phyloP scores from a whole-genome alignment of 2,888 invertebrate species.

The Reticulitermes lucifugus region DNA sequence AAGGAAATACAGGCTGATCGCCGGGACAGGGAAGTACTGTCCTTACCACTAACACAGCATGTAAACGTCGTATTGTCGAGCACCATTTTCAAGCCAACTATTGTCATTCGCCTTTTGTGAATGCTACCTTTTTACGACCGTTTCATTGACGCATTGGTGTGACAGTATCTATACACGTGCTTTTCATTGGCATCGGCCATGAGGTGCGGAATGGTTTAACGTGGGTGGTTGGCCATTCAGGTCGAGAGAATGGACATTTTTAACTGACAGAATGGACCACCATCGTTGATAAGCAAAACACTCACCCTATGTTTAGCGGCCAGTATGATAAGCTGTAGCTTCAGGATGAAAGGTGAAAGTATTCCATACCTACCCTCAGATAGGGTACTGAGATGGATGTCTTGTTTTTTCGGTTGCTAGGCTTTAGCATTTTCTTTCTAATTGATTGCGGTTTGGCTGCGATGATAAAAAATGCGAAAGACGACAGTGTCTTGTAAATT shows the following conservation, averaged over 20 bases:
- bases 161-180: too few relatives aligned
- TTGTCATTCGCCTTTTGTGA: constrained; percentile 1
- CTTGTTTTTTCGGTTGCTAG: too few relatives aligned
- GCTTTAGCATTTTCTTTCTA: too few relatives aligned
- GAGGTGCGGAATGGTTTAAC: neutral
- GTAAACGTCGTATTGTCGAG: neutral
- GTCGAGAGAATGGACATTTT: neutral
- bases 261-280: constrained; percentile 34
- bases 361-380: too few relatives aligned
- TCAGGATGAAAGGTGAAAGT: too few relatives aligned
- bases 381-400: too few relatives aligned
- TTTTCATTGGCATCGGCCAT: neutral
- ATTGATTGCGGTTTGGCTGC: too few relatives aligned
- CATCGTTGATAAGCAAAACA: constrained; percentile 4
- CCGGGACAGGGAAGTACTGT: neutral
- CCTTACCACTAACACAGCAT: neutral
- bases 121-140: neutral
- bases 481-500: too few relatives aligned
- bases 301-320: too few relatives aligned
- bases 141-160: neutral
- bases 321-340: too few relatives aligned
- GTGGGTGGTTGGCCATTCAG: constrained; percentile 9
- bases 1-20: neutral
- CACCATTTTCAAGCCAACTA: neutral
- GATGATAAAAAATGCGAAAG: too few relatives aligned